Evolutionary conservation across 92 coral and sea anemone species (phyloP), one percentile per base, ranked within the genome.

Genomic region (Zoanthus gigantus): DNA sequence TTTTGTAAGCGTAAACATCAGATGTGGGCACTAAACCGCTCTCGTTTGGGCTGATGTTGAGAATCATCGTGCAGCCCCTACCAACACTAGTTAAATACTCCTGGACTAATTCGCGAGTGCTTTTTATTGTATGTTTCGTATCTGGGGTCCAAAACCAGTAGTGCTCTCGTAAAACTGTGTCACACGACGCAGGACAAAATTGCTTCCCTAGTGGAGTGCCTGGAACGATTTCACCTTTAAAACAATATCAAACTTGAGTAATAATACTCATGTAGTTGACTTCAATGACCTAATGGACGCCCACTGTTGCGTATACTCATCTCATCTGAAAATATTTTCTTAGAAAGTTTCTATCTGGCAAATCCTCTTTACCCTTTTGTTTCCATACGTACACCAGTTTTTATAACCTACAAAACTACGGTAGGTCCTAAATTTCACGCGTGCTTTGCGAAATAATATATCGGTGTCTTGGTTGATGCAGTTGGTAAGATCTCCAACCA

Each of bases 61-160:
- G 94, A 28, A 93, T 88, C 82, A 94, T 73, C 9, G 93, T 94
- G 76, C 98, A 94, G 12, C 98, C 98, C 82, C 94, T 91, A 5
- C 98, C 98, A 32, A 94, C 98, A 54, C 98, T 94, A 5, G 95
- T 94, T 12, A 94, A 88, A 69, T 94, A 94, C 58, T 93, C 93
- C 29, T 84, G 92, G 3, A 94, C 71, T 82, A 93, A 88, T 16
- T 82, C 90, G 32, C 69, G 79, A 78, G 78, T 74, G 44, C 89
- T 86, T 84, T 95, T 95, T 23, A 95, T 81, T 10, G 80, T 72
- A 83, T 89, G 53, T 57, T 91, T 96, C 45, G 98, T 95, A 30
- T 37, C 83, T 29, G 92, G 90, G n/a, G 88, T 45, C 96, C 96
- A 95, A 82, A 95, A 95, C 98, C 98, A 95, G 83, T 77, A 87